Percentiles rank a stretch among this genome's conserved stretches.
Conservation (phyloP, 2,113 vertebrate genomes). For the Aspiorhynchus laticeps region DNA sequence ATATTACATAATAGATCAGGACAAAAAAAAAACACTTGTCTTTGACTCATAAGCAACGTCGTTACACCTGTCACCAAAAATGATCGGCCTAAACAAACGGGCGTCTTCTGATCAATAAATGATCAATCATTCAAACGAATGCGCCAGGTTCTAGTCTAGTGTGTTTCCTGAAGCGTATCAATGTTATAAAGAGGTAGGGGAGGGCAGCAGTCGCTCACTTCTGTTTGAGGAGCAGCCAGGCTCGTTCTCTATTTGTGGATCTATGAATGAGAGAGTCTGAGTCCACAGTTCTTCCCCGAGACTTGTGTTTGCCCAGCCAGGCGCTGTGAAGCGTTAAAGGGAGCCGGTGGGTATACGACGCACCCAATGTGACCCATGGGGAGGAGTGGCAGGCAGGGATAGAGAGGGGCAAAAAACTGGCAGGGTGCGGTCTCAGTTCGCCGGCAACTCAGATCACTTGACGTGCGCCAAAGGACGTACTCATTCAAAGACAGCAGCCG, state of each 20-base stretch:
- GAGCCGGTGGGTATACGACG: constrained; percentile 64
- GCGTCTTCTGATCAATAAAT: neutral
- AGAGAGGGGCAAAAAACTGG: constrained; percentile 75
- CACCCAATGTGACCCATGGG: constrained; percentile 78
- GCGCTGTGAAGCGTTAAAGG: constrained; percentile 30
- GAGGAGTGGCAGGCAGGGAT: constrained; percentile 74
- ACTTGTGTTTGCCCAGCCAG: constrained; percentile 41
- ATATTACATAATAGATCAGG: neutral
- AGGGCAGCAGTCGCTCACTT: constrained; percentile 47
- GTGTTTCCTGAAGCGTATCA: constrained; percentile 31
- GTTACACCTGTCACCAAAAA: constrained; percentile 8
- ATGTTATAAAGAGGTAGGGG: constrained; percentile 37
- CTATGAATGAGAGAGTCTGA: constrained; percentile 37
- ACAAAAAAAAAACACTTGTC: neutral
- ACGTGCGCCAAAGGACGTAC: constrained; percentile 61
- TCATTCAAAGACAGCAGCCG: constrained; percentile 68
- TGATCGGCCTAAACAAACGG: neutral
- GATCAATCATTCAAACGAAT: neutral
- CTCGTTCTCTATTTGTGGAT: constrained; percentile 51
- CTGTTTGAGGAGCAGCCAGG: constrained; percentile 53
- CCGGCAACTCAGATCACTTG: constrained; percentile 84
- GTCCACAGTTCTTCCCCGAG: constrained; percentile 37
- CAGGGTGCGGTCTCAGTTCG: constrained; percentile 92
- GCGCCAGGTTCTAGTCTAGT: neutral
- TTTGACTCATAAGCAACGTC: neutral